phyloP scores from a whole-genome alignment of 2,888 invertebrate species.

The Parnassius glacialis region DNA sequence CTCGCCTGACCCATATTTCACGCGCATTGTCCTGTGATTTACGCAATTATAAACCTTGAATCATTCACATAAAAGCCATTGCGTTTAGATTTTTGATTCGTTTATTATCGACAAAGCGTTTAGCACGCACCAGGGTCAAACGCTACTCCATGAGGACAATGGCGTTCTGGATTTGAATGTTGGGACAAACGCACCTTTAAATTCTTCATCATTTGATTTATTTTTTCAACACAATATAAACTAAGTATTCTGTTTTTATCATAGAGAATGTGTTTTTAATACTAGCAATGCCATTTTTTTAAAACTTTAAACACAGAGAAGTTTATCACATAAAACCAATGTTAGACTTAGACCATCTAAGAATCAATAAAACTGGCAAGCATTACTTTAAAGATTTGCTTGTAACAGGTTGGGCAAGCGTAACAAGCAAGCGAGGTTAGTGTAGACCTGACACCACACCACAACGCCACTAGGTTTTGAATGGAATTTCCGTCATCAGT shows the following conservation, averaged over 20 bases:
- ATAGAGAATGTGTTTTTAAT: background rate
- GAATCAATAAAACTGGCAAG: no score
- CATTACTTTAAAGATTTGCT: no score
- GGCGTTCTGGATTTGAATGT: conserved; percentile 7
- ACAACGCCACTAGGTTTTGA: no score
- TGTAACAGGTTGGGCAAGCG: no score
- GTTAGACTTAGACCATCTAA: no score
- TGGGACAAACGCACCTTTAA: conserved; percentile 1
- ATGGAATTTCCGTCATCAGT: no score
- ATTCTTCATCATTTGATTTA: background rate
- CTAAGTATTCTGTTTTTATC: no score
- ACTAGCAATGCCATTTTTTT: background rate
- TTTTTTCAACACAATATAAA: background rate
- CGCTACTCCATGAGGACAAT: conserved; percentile 13
- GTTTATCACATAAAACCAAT: no score
- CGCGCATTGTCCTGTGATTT: conserved; percentile 17
- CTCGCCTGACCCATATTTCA: conserved; percentile 56
- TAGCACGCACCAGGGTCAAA: conserved; percentile 10
- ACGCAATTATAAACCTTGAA: conserved; percentile 14
- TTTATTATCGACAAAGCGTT: conserved; percentile 5
- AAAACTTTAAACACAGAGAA: no score
- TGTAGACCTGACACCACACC: no score
- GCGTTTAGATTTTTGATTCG: conserved; percentile 24
- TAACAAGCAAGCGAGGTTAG: no score
- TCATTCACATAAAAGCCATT: conserved; percentile 6